These are phyloP conservation scores for Mobula hypostoma DNA, from an alignment of 2,113 vertebrate species.

Conservation along the genomic window DNA sequence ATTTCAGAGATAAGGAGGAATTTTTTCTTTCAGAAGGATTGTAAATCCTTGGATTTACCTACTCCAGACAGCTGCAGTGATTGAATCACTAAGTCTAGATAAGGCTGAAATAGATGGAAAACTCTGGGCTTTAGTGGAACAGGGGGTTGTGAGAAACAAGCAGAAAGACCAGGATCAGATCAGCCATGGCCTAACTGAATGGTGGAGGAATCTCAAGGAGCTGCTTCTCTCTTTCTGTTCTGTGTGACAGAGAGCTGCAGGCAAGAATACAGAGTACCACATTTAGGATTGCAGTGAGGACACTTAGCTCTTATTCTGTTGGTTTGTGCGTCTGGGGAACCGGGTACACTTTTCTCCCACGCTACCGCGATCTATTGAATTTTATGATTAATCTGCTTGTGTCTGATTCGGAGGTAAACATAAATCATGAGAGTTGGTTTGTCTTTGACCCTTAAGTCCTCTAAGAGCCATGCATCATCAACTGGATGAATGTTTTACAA, in stretches of 20 bases:
- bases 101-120: too few species aligned
- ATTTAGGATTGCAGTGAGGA: not conserved
- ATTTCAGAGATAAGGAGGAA: too few species aligned
- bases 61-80: too few species aligned
- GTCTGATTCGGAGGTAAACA: not conserved
- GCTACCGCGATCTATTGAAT: not conserved
- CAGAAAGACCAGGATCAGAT: too few species aligned
- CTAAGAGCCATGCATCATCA: not conserved
- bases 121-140: too few species aligned
- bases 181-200: too few species aligned
- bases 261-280: not conserved
- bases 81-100: too few species aligned
- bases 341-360: not conserved
- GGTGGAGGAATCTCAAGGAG: too few species aligned
- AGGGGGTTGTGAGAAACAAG: too few species aligned
- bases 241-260: not conserved
- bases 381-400: not conserved
- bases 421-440: not conserved
- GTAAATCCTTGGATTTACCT: too few species aligned
- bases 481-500: not conserved
- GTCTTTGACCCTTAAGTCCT: not conserved
- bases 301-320: not conserved
- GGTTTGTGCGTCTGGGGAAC: not conserved
- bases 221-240: too few species aligned
- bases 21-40: too few species aligned